These are phyloP conservation scores for Eumacrocentrus americanus DNA, from an alignment of 2,888 invertebrate genomes.

Conservation along the genomic window DNA sequence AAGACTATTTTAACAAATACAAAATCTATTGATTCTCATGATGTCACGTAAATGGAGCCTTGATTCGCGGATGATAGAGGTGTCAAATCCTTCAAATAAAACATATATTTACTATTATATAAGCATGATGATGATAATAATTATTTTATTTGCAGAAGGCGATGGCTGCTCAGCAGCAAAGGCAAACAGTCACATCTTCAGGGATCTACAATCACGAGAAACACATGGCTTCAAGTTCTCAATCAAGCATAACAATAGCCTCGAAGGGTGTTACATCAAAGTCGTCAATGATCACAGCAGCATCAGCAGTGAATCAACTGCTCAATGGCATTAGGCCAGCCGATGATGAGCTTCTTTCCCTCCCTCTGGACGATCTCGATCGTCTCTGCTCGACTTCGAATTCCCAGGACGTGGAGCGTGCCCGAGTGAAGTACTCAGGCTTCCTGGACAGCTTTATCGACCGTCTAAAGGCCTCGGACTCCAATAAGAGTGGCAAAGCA, in stretches of 20 bases:
- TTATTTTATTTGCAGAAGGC: slow-evolving; percentile 57
- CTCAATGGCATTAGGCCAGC: slow-evolving; percentile 73
- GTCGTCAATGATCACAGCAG: slow-evolving; percentile 58
- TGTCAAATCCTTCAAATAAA: too few relatives aligned
- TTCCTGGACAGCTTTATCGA: slow-evolving; percentile 77
- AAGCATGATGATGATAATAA: not conserved
- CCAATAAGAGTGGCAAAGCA: slow-evolving; percentile 66
- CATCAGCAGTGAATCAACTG: slow-evolving; percentile 69
- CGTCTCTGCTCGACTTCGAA: slow-evolving; percentile 76
- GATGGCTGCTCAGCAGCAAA: slow-evolving; percentile 73
- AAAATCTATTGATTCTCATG: not conserved
- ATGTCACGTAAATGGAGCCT: slow-evolving; percentile 50
- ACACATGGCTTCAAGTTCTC: slow-evolving; percentile 75
- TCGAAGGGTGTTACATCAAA: slow-evolving; percentile 72
- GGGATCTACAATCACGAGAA: slow-evolving; percentile 81
- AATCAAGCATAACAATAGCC: slow-evolving; percentile 80
- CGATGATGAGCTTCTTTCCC: slow-evolving; percentile 72
- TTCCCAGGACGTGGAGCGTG: slow-evolving; percentile 79
- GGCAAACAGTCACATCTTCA: slow-evolving; percentile 79
- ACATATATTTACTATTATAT: too few relatives aligned
- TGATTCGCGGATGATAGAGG: slow-evolving; percentile 49
- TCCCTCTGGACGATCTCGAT: slow-evolving; percentile 80
- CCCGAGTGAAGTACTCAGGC: slow-evolving; percentile 81
- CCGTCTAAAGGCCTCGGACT: slow-evolving; percentile 69
- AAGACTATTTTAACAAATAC: not conserved